phyloP scores from a whole-genome alignment of 2,888 invertebrate species.

The Quadroppia sp. region DNA sequence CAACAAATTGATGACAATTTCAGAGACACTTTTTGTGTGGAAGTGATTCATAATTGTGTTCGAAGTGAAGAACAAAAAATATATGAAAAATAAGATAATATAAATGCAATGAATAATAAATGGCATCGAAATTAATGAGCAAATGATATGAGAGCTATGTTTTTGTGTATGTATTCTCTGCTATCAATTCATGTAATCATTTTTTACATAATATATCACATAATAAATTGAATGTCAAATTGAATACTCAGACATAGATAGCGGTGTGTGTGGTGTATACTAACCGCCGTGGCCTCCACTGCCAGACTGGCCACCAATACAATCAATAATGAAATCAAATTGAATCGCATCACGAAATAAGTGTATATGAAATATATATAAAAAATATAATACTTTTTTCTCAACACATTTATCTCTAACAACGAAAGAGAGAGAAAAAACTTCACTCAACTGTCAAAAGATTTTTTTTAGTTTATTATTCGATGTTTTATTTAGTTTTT shows the following conservation, averaged over 20 bases:
- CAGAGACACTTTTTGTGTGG: not conserved
- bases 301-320: constrained; percentile 20
- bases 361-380: not conserved
- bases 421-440: not conserved
- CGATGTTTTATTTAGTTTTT: not conserved
- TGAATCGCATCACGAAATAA: constrained; percentile 25
- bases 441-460: constrained; percentile 10
- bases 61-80: not conserved
- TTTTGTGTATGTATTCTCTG: too few relatives aligned
- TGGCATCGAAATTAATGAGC: constrained; percentile 19
- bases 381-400: constrained; percentile 1
- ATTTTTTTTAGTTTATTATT: not conserved
- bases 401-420: not conserved
- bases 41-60: constrained; percentile 13
- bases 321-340: constrained; percentile 32
- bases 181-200: constrained; percentile 21
- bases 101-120: constrained; percentile 34
- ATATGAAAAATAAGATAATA: too few relatives aligned
- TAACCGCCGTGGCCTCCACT: not conserved
- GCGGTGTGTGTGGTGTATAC: constrained; percentile 1
- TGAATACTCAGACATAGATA: too few relatives aligned
- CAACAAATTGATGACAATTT: constrained; percentile 13
- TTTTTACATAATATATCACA: not conserved
- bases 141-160: constrained; percentile 7
- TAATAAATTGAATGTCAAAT: constrained; percentile 9